Conservation (phyloP, 37 sponge, comb jelly and placozoan species). For the Cladorhizidae sp. region DNA sequence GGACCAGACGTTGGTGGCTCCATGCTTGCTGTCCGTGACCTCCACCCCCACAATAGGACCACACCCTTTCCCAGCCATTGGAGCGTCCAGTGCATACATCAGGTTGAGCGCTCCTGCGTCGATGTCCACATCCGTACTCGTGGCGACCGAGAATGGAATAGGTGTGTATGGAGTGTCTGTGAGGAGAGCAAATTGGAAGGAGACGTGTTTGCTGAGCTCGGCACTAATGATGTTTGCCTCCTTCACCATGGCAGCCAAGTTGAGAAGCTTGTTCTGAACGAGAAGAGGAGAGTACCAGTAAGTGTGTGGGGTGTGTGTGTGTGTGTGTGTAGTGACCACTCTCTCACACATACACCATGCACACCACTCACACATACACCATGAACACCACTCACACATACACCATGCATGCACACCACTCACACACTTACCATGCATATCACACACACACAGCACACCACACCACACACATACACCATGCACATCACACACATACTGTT, state of each 20-base stretch:
- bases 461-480: too few relatives aligned
- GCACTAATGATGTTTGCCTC: conserved; percentile 94
- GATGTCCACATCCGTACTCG: conserved; percentile 63
- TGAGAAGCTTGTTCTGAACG: conserved; percentile 62
- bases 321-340: conserved; percentile 1
- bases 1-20: conserved; percentile 85
- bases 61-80: neutral
- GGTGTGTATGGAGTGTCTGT: conserved; percentile 88
- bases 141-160: conserved; percentile 63
- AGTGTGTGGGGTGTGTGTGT: neutral
- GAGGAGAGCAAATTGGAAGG: conserved; percentile 82
- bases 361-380: too few relatives aligned
- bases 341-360: too few relatives aligned
- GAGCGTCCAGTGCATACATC: neutral
- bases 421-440: too few relatives aligned
- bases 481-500: too few relatives aligned
- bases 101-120: conserved; percentile 13
- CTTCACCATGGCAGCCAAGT: conserved; percentile 72
- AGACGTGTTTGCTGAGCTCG: conserved; percentile 85
- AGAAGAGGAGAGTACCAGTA: neutral
- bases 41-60: conserved; percentile 79
- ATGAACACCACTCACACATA: too few relatives aligned
- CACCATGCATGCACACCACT: too few relatives aligned
- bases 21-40: conserved; percentile 78
- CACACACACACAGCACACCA: too few relatives aligned